Conservation (phyloP, 2,797 vertebrate genomes). For the Pangasius mekongensis region DNA sequence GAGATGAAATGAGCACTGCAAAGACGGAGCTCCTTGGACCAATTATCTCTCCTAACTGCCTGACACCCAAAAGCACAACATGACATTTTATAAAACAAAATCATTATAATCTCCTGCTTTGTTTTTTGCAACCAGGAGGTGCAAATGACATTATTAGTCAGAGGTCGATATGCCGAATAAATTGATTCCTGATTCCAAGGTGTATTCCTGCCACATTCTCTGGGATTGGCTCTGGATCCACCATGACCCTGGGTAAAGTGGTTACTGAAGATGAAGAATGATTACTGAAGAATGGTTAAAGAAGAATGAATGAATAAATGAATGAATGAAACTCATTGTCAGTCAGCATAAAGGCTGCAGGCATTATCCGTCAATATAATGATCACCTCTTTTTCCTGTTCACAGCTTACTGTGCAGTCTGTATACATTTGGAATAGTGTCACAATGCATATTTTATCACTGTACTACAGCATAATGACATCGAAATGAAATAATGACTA, state of each 20-base stretch:
- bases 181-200: too few species aligned
- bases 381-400: neutral
- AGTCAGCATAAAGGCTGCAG: neutral
- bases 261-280: neutral
- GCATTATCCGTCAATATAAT: neutral
- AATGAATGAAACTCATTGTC: neutral
- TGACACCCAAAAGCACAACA: neutral
- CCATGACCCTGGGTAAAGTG: neutral
- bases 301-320: neutral
- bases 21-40: neutral
- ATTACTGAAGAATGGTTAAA: neutral
- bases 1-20: neutral
- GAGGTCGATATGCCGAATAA: neutral
- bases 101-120: neutral
- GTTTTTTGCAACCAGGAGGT: neutral
- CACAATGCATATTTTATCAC: neutral
- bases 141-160: neutral
- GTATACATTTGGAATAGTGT: neutral
- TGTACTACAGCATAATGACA: neutral
- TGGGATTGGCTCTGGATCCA: neutral
- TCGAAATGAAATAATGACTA: neutral
- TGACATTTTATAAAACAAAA: neutral
- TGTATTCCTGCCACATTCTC: neutral
- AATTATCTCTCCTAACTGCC: neutral
- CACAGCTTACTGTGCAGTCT: neutral